Percentiles rank a stretch among this genome's conserved stretches.
Evolutionary conservation across 2,888 invertebrate genomes (phyloP).

Genomic region (Phrixothrix hirtus): DNA sequence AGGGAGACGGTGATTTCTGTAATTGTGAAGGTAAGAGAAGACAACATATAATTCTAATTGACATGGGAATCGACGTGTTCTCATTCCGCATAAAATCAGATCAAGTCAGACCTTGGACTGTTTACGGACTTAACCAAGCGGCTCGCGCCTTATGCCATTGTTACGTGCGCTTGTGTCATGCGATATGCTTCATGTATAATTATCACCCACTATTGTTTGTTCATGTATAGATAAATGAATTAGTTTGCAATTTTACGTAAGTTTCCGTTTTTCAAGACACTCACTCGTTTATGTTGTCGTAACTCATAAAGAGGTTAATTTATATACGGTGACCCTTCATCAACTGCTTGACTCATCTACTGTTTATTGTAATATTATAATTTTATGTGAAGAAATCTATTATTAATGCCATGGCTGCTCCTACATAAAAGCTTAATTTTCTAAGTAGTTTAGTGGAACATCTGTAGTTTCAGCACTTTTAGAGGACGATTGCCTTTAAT

Average conservation of each 20-base stretch:
- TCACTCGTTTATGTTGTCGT: constrained; percentile 10
- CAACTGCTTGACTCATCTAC: not conserved
- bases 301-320: constrained; percentile 18
- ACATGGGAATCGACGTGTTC: constrained; percentile 51
- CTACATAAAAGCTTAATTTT: not conserved
- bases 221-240: constrained; percentile 30
- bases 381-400: not conserved
- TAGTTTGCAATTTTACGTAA: constrained; percentile 26
- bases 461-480: not conserved
- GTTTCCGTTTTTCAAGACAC: constrained; percentile 23
- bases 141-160: constrained; percentile 43
- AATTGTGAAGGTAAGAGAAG: constrained; percentile 30
- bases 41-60: constrained; percentile 43
- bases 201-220: constrained; percentile 41
- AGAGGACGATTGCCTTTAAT: not conserved
- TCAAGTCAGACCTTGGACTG: constrained; percentile 49
- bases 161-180: constrained; percentile 39
- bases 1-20: constrained; percentile 37
- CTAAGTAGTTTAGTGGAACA: not conserved
- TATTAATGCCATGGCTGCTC: too few relatives aligned
- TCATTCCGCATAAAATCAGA: constrained; percentile 49
- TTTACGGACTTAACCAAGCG: constrained; percentile 46
- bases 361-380: not conserved
- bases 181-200: constrained; percentile 43
- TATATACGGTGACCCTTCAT: not conserved